Percentiles rank a stretch among this genome's conserved stretches.
These are phyloP conservation scores for Zeuzera pyrina DNA, from an alignment of 2,888 invertebrate species.

Conservation along the genomic window DNA sequence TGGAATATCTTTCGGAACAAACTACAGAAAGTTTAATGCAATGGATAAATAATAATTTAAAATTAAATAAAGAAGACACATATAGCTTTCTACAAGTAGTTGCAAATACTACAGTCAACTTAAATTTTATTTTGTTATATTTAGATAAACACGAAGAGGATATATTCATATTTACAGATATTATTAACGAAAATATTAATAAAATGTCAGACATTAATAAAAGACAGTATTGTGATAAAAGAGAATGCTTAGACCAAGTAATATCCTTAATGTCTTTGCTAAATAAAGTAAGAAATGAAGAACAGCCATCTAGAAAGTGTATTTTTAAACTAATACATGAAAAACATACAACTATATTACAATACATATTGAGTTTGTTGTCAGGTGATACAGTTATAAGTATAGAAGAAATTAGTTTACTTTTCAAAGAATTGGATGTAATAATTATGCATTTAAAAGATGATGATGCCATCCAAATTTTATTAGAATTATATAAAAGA, in stretches of 20 bases:
- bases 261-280: slow-evolving; percentile 31
- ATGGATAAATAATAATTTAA: slow-evolving; percentile 17
- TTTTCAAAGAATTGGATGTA: slow-evolving; percentile 25
- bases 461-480: slow-evolving; percentile 20
- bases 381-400: slow-evolving; percentile 25
- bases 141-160: slow-evolving; percentile 28
- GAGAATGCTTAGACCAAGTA: slow-evolving; percentile 33
- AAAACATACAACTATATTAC: slow-evolving; percentile 29
- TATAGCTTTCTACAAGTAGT: slow-evolving; percentile 24
- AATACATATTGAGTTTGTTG: slow-evolving; percentile 34
- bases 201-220: slow-evolving; percentile 29
- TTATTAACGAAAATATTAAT: slow-evolving; percentile 28
- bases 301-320: slow-evolving; percentile 10
- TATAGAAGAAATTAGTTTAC: slow-evolving; percentile 25
- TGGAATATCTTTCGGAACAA: slow-evolving; percentile 17
- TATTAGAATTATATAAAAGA: slow-evolving; percentile 35
- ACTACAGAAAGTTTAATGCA: slow-evolving; percentile 21
- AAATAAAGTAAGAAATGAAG: slow-evolving; percentile 21
- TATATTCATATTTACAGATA: slow-evolving; percentile 22
- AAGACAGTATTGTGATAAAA: slow-evolving; percentile 45
- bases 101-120: slow-evolving; percentile 23
- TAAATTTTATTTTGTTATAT: slow-evolving; percentile 37
- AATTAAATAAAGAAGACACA: slow-evolving; percentile 22
- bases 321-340: slow-evolving; percentile 20
- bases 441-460: slow-evolving; percentile 14